Percentiles rank a stretch among this genome's conserved stretches.
These are phyloP conservation scores for Carassius auratus DNA, from an alignment of 2,113 vertebrate genomes.

Conservation along the genomic window DNA sequence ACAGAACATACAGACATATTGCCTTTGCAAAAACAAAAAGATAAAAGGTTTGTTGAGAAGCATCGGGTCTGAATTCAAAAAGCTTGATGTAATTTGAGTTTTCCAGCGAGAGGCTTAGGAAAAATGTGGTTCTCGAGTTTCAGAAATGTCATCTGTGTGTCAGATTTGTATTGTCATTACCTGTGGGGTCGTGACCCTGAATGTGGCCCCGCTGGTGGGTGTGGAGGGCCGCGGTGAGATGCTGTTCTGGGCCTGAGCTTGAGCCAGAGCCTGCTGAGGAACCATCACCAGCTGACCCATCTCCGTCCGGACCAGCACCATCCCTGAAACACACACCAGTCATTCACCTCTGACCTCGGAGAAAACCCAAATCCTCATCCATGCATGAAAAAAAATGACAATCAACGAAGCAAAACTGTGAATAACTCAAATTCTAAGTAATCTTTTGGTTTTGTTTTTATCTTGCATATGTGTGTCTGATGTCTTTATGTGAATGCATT, in stretches of 20 bases:
- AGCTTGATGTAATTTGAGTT: background rate
- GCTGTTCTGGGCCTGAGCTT: conserved; percentile 81
- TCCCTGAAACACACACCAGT: conserved; percentile 69
- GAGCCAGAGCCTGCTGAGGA: conserved; percentile 85
- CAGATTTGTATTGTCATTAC: conserved; percentile 58
- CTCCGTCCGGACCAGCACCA: conserved; percentile 86
- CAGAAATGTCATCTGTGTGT: background rate
- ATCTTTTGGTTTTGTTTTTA: no score
- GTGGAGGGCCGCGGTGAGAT: conserved; percentile 79
- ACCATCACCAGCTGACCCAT: conserved; percentile 86
- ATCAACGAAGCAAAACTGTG: background rate
- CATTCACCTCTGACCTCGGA: no score
- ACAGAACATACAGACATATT: background rate
- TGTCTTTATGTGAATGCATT: background rate
- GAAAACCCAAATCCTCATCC: background rate
- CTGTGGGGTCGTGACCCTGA: conserved; percentile 83
- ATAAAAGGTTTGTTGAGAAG: background rate
- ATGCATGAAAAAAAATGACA: background rate
- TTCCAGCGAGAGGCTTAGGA: background rate
- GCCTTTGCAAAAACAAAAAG: background rate
- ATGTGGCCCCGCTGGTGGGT: conserved; percentile 78
- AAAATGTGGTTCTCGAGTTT: no score
- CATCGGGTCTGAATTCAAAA: background rate
- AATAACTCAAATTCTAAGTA: no score
- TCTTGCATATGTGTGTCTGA: background rate